Percentiles rank a stretch among this genome's conserved stretches.
Evolutionary conservation across 2,113 vertebrate genomes (phyloP).

Genomic region (Indri indri): DNA sequence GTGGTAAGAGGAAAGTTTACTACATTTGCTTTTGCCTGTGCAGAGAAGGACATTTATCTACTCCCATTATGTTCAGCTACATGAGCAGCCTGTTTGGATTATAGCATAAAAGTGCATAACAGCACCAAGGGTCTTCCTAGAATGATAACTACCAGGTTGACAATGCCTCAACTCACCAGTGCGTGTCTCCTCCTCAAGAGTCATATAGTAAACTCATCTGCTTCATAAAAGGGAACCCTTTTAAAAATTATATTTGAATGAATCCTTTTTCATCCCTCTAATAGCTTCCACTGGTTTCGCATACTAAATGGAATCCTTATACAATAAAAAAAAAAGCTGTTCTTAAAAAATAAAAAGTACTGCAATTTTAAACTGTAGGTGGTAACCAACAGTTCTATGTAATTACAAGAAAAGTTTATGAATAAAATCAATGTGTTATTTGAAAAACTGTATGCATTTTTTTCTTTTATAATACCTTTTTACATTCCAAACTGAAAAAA

Average conservation of each 20-base stretch:
- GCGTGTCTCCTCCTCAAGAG: neutral
- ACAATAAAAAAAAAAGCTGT: neutral
- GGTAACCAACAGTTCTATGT: neutral
- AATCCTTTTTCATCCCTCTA: neutral
- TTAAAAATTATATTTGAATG: conserved; percentile 49
- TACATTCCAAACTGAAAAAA: neutral
- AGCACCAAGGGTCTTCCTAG: neutral
- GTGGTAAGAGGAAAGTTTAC: neutral
- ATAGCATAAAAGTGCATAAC: neutral
- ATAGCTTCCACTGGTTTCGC: conserved; percentile 28
- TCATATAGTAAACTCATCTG: neutral
- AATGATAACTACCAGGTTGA: neutral
- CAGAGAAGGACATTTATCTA: neutral
- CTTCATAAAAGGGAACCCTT: conserved; percentile 1
- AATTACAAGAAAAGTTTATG: conserved; percentile 59
- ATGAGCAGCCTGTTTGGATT: neutral
- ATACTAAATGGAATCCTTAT: conserved; percentile 39
- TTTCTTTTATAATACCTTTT: conserved; percentile 17
- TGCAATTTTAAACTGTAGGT: conserved; percentile 41
- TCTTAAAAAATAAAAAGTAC: conserved; percentile 49
- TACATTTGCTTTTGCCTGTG: neutral
- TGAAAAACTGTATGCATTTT: neutral
- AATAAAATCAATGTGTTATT: conserved; percentile 41
- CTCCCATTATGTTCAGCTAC: neutral
- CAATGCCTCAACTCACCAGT: neutral